Evolutionary conservation across 1,140 invertebrate genomes (phyloP).

Genomic region (Condylostylus longicornis): DNA sequence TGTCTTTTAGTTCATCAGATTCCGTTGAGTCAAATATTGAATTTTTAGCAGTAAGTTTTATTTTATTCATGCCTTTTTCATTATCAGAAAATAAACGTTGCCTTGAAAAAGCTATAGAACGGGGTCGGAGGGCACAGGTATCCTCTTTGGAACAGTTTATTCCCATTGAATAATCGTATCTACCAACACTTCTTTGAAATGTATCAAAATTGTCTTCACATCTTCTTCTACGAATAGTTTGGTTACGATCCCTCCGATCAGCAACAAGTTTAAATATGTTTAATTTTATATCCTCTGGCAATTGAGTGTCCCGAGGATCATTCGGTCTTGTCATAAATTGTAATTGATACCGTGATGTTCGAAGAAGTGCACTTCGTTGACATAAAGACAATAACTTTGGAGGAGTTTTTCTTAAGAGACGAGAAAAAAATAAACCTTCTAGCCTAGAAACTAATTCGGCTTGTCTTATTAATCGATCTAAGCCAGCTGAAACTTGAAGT

Average conservation of each 20-base stretch:
- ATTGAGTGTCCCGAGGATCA: constrained; percentile 58
- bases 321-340: constrained; percentile 57
- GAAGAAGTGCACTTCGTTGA: constrained; percentile 50
- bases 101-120: background rate
- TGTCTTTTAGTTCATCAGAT: constrained; percentile 14
- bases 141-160: constrained; percentile 14
- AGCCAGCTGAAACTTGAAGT: constrained; percentile 62
- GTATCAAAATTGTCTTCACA: constrained; percentile 33
- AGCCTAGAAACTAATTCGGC: constrained; percentile 63
- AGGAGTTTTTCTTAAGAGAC: constrained; percentile 49
- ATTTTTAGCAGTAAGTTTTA: constrained; percentile 21
- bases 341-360: constrained; percentile 53
- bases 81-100: constrained; percentile 1
- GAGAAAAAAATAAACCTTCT: constrained; percentile 66
- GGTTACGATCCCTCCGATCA: constrained; percentile 42
- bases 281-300: constrained; percentile 56
- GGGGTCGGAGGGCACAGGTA: constrained; percentile 1
- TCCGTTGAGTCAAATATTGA: constrained; percentile 17
- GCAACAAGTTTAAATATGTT: constrained; percentile 56
- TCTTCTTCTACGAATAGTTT: constrained; percentile 34
- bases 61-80: constrained; percentile 11
- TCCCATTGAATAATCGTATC: constrained; percentile 6
- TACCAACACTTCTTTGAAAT: constrained; percentile 12
- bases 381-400: constrained; percentile 44
- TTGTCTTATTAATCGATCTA: constrained; percentile 62